A percentile compares a stretch with the other conserved stretches of the same genome.
These are phyloP conservation scores for Eledone cirrhosa DNA, from an alignment of 2,888 invertebrate species.

Conservation along the genomic window DNA sequence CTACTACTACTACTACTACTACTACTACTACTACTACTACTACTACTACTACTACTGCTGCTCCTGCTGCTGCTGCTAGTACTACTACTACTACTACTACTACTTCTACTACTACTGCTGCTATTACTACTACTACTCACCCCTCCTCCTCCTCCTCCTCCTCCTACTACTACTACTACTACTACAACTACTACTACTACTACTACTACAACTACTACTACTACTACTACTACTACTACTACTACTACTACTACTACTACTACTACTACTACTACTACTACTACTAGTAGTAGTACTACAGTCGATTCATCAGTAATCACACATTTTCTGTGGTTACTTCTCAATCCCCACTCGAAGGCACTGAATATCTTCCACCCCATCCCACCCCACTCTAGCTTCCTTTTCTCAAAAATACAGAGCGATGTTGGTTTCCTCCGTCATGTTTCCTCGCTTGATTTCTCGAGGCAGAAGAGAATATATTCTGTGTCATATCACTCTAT, in stretches of 20 bases:
- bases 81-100: conserved; percentile 5
- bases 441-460: too few relatives aligned
- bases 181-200: conserved; percentile 7
- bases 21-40: conserved; percentile 19
- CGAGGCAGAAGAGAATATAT: too few relatives aligned
- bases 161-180: conserved; percentile 19
- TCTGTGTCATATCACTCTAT: too few relatives aligned
- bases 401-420: too few relatives aligned
- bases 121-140: conserved; percentile 12
- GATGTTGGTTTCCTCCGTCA: too few relatives aligned
- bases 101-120: background rate
- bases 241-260: conserved; percentile 19
- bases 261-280: conserved; percentile 15
- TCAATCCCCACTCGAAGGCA: too few relatives aligned
- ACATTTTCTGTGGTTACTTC: too few relatives aligned
- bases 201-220: background rate
- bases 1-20: conserved; percentile 11
- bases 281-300: background rate
- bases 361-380: too few relatives aligned
- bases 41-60: background rate
- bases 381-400: too few relatives aligned
- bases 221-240: background rate
- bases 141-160: too few relatives aligned
- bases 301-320: too few relatives aligned
- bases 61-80: background rate